Evolutionary conservation across 2,113 vertebrate species (phyloP), one percentile per base, ranked within the genome.

Genomic region (Ictalurus punctatus): DNA sequence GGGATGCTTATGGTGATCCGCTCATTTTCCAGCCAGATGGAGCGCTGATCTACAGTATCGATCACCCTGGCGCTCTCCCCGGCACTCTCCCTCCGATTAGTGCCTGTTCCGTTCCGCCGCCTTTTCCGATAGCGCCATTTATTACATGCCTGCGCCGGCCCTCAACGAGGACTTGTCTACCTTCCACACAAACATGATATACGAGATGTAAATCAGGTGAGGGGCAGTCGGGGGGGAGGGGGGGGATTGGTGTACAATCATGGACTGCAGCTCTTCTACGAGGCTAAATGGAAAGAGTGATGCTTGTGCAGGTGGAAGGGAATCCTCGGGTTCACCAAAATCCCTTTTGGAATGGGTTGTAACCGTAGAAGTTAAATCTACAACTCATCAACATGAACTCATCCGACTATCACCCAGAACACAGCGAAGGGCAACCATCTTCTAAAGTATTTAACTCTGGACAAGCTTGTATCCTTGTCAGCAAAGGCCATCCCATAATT

Each of bases 1-100:
- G 63, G 90, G 90, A 92, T 92, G 93, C 95, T 95, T 95, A 96
- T 95, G 94, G 95, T 94, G 94, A 95, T 95, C 93, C 93, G 93
- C 94, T 94, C 93, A 95, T 96, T 96, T 95, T 94, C 94, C 94
- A 94, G 94, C 92, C 93, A 92, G 94, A 95, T 95, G 95, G 95
- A 93, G 92, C 91, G 90, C 93, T 96, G 95, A 95, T 96, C 95
- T 95, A 96, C 92, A 91, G 94, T 94, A 96, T 96, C 93, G 96
- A 96, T 96, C 93, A 54, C 86, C 6, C 84, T 59, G 56, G 71
- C 56, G 81, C 86, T 79, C 90, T 90, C 92, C 34, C 84, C 73
- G 89, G 85, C 85, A 81, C 61, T 87, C 90, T 87, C 89, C 82
- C 81, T 65, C 79, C 91, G 89, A 90, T 91, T 91, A 92, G 86